Evolutionary conservation across 1,140 invertebrate species (phyloP), one percentile per base, ranked within the genome.

Genomic region (Anastatus disparis): DNA sequence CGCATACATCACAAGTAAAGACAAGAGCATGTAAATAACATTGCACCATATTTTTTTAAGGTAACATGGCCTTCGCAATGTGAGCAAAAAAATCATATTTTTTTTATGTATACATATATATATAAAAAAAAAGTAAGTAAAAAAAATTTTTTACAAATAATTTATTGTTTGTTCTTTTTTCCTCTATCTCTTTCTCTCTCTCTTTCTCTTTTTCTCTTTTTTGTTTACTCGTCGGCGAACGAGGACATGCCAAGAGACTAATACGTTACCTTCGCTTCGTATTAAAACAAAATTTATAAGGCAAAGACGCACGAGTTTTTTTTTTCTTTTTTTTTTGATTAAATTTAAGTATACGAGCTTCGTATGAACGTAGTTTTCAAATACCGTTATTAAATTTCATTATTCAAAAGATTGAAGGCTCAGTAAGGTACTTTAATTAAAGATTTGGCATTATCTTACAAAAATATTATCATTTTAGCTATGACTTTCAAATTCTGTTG

Each of bases 201-300:
- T 52, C 58, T 52, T 42, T 55, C 31, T 76, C 67, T 75, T 71
- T 75, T 63, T 73, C 72, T 75, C 67, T 75, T 17, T n/a, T 62
- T 35, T 62, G 7, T 52, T 2, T 52, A 20, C 53, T 61, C 70
- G 69, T 73, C 48, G 62, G 35, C 63, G 58, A 76, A 77, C 76
- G 73, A 75, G 71, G 64, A 74, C 75, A 76, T 77, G 74, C 75
- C 75, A 74, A 75, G 75, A 74, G 72, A 76, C 76, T 76, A 73
- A 82, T 84, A 84, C 83, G 72, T 84, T 85, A 84, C 83, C 83
- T 85, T 82, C 59, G 67, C 52, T 78, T 77, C 76, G 48, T 67
- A 71, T 4, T 35, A 78, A 75, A 79, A 78, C 68, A 78, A 78
- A 76, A 78, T 50, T 50, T 22, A n/a, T n/a, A 15, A 77, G 73